Evolutionary conservation across 2,888 invertebrate genomes (phyloP), one percentile per base, ranked within the genome.

Genomic region (Cryptophagus acutangulus): DNA sequence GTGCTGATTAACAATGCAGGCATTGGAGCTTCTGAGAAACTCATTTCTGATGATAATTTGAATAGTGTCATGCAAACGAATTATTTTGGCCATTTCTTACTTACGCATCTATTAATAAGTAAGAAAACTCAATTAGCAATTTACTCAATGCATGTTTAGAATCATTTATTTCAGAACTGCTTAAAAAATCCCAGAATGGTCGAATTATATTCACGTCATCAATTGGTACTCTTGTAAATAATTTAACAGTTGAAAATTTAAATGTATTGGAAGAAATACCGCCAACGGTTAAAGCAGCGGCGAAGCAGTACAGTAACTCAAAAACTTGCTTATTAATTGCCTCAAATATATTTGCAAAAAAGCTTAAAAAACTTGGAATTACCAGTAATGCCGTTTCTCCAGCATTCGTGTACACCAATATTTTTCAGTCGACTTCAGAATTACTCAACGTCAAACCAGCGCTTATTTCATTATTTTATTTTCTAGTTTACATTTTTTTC

Each of bases 21-120:
- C 0, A 70, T 74, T 1, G 72, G 69, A 8, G 74, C 73, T 2
- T 57, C 71, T 13, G 61, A 63, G 0, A 60, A 71, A 17, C 63
- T 63, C 25, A 61, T 61, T 28, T 79, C 81, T 0, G 71, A 73
- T 42, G 82, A 84, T 51, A 82, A 81, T 0, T 70, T 83, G 17
- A 74, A 82, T 16, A 60, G 71, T 10, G 75, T 75, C 33, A 76
- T 82, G 72, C 82, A 82, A 49, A 74, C 79, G 10, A 86, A 86
- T 51, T 77, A 85, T 57, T 78, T 82, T 54, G 84, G 82, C 3
- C 81, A 78, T 5, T 86, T 85, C 58, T 65, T 87, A 14, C 66
- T 87, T 36, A 84, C 84, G 0, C 68, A 80, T 41, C 71, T 86
- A 0, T 62, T 87, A 1, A 56, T 76, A 2, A 76, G 79, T 50